Percentiles rank a stretch among this genome's conserved stretches.
These are phyloP conservation scores for Brachyptera risi DNA, from an alignment of 2,888 invertebrate genomes.

Conservation along the genomic window DNA sequence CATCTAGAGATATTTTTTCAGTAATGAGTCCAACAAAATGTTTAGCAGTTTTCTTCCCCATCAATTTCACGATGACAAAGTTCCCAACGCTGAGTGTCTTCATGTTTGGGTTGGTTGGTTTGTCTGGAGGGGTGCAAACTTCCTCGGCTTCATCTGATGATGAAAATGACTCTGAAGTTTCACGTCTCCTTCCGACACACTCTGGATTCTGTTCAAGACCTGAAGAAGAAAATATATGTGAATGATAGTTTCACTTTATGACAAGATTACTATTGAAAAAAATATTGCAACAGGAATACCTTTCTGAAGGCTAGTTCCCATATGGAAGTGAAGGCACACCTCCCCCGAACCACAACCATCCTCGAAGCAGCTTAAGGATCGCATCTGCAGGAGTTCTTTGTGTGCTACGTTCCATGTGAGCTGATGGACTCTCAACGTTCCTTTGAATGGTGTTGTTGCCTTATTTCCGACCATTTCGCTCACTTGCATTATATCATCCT, in stretches of 20 bases:
- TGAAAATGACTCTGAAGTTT: no score
- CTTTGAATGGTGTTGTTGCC: not conserved
- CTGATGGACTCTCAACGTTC: not conserved
- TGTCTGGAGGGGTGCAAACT: no score
- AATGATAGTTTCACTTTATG: no score
- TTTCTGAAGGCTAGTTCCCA: not conserved
- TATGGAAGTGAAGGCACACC: not conserved
- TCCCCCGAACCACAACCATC: not conserved
- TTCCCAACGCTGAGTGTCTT: not conserved
- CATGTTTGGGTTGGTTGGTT: not conserved
- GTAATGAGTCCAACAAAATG: not conserved
- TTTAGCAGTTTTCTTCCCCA: not conserved
- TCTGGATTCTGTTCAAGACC: no score
- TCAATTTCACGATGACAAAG: not conserved
- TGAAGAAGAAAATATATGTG: no score
- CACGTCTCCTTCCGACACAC: no score
- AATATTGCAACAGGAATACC: no score
- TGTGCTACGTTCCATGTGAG: not conserved
- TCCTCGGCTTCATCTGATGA: no score
- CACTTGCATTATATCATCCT: not conserved
- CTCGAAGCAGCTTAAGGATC: not conserved
- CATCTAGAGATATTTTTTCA: not conserved
- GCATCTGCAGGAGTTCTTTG: not conserved
- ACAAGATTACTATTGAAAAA: no score
- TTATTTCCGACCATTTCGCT: not conserved